Conservation (phyloP, 1,140 invertebrate species). For the Drosophila kurseongensis region DNA sequence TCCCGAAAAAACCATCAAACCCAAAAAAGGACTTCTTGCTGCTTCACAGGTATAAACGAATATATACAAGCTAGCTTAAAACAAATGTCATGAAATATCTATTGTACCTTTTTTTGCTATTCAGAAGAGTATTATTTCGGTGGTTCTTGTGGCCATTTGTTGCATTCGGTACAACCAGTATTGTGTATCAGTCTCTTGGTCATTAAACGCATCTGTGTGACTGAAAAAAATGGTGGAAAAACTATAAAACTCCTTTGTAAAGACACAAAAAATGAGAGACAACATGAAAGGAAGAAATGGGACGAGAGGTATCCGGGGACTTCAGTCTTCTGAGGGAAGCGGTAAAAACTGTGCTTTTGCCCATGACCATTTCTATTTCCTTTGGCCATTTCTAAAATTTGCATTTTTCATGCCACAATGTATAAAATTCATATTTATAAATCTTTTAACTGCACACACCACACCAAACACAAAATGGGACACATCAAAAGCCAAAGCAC, state of each 20-base stretch:
- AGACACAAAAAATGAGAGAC: conserved; percentile 18
- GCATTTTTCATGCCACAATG: conserved; percentile 81
- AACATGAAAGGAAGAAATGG: neutral
- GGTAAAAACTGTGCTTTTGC: conserved; percentile 40
- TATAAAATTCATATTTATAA: conserved; percentile 83
- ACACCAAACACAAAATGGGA: conserved; percentile 67
- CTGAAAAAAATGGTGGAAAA: conserved; percentile 32
- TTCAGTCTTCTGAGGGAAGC: conserved; percentile 23
- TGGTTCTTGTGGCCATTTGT: conserved; percentile 58
- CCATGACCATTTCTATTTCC: conserved; percentile 76
- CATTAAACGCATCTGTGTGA: conserved; percentile 75
- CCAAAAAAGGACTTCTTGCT: too few species aligned
- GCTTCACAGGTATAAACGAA: neutral
- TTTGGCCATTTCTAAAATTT: conserved; percentile 79
- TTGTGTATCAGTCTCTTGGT: conserved; percentile 42
- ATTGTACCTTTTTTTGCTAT: neutral
- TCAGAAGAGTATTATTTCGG: conserved; percentile 45
- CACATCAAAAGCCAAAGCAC: conserved; percentile 75
- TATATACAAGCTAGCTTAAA: neutral
- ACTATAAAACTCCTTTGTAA: conserved; percentile 49
- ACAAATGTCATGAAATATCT: neutral
- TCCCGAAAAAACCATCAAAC: too few species aligned
- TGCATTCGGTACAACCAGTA: conserved; percentile 45
- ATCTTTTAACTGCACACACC: conserved; percentile 80
- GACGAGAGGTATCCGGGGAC: neutral